Percentiles rank a stretch among this genome's conserved stretches.
phyloP scores from a whole-genome alignment of 1,140 invertebrate species.

The Procambarus clarkii region DNA sequence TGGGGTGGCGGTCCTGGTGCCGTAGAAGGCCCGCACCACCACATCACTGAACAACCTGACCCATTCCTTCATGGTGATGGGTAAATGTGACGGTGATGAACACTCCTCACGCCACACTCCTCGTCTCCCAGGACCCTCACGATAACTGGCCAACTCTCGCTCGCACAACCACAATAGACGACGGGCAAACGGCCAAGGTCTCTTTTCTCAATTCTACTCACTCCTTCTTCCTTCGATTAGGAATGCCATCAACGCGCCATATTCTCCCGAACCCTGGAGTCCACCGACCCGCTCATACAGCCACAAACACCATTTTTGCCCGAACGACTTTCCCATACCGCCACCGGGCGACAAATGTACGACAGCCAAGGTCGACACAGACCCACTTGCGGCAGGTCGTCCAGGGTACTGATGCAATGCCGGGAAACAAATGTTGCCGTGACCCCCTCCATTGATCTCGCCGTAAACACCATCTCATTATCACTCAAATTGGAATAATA shows the following conservation, averaged over 20 bases:
- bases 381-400: no score
- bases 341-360: neutral
- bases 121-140: conserved; percentile 22
- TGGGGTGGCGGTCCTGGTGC: neutral
- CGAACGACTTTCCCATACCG: neutral
- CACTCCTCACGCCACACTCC: neutral
- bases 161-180: conserved; percentile 34
- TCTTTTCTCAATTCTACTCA: neutral
- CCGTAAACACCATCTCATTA: no score
- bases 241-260: neutral
- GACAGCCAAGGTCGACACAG: neutral
- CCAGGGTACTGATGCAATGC: no score
- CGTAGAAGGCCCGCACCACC: conserved; percentile 24
- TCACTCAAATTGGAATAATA: no score
- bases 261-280: no score
- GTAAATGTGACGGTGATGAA: neutral
- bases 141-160: conserved; percentile 18
- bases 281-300: neutral
- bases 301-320: neutral
- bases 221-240: neutral
- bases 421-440: no score
- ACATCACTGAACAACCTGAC: conserved; percentile 29
- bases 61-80: conserved; percentile 12
- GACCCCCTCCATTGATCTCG: no score
- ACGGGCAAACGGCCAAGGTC: conserved; percentile 20